Evolutionary conservation across 2,888 invertebrate species (phyloP), one percentile per base, ranked within the genome.

Genomic region (Anthoptus insignis): DNA sequence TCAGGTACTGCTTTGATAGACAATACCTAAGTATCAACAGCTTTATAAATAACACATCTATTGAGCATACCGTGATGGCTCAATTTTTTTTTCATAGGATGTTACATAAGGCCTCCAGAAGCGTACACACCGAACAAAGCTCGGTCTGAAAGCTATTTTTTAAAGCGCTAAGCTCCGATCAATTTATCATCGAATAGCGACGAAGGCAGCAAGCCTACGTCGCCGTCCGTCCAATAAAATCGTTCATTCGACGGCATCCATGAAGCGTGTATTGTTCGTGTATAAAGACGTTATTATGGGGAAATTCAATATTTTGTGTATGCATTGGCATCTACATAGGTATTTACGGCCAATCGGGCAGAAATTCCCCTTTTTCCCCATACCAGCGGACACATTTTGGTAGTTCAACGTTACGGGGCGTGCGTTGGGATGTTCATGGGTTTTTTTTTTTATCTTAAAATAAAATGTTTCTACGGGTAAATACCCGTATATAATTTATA

Each of bases 231-330:
- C 19, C 16, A 42, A 42, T 45, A 16, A 45, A 21, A 24, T 24
- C n/a, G n/a, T 13, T 24, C 47, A 14, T 7, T 22, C 22, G n/a
- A n/a, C 7, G n/a, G 21, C 19, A 49, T 42, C 16, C 24, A 32
- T 32, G 39, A 42, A 21, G 42, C 42, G 42, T 42, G 42, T 42
- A 19, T 59, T 58, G 16, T 60, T 29, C 45, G 50, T 29, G 42
- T 32, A 65, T 52, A 60, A 59, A 63, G 59, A 61, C 59, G 54
- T 65, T 50, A 69, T 69, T 65, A 59, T 39, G 27, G 42, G 65
- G 22, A 67, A 69, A 71, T 67, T 69, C 69, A 69, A 69, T 69
- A 65, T 65, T 67, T 69, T 67, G 60, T 69, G 67, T 67, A 71
- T 69, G 65, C 67, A 67, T 65, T 65, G 65, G 59, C 60, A 57